phyloP scores from a whole-genome alignment of 2,113 vertebrate species.

The Podocnemis expansa region DNA sequence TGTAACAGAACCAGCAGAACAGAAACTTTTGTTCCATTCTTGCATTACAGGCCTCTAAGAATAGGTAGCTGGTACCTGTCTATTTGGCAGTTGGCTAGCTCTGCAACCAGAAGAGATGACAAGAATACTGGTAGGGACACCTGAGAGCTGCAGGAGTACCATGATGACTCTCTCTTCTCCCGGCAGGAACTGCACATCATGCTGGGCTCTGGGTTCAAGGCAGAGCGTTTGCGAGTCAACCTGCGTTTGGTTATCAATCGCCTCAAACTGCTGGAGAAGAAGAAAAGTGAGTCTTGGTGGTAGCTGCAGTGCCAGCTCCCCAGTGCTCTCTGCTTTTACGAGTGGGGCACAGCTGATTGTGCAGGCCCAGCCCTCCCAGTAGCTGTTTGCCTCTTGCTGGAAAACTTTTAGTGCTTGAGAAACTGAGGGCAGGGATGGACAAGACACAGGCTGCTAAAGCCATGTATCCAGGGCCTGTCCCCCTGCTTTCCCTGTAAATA shows the following conservation, averaged over 20 bases:
- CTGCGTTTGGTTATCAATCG: slow-evolving; percentile 96
- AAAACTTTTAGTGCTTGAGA: not conserved
- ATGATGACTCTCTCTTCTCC: slow-evolving; percentile 1
- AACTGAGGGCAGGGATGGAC: not conserved
- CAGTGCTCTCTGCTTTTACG: not conserved
- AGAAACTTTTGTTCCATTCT: not conserved
- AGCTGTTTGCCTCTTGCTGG: not conserved
- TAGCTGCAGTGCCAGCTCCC: not conserved
- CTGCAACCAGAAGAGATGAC: not conserved
- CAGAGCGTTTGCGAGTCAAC: slow-evolving; percentile 94
- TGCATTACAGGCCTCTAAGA: not conserved
- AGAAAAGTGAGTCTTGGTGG: slow-evolving; percentile 91
- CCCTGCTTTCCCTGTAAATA: not conserved
- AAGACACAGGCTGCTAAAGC: not conserved
- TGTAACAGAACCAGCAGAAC: not conserved
- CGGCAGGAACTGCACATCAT: slow-evolving; percentile 74
- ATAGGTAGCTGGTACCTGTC: not conserved
- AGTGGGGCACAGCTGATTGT: not conserved
- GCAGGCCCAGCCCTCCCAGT: not conserved
- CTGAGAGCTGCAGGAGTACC: not conserved
- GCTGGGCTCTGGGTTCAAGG: slow-evolving; percentile 94
- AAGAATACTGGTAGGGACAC: not conserved
- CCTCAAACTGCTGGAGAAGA: slow-evolving; percentile 97
- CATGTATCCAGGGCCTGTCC: not conserved
- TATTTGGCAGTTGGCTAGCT: not conserved